Evolutionary conservation across 2,888 invertebrate species (phyloP).

Genomic region (Prostheceraeus crozeri): DNA sequence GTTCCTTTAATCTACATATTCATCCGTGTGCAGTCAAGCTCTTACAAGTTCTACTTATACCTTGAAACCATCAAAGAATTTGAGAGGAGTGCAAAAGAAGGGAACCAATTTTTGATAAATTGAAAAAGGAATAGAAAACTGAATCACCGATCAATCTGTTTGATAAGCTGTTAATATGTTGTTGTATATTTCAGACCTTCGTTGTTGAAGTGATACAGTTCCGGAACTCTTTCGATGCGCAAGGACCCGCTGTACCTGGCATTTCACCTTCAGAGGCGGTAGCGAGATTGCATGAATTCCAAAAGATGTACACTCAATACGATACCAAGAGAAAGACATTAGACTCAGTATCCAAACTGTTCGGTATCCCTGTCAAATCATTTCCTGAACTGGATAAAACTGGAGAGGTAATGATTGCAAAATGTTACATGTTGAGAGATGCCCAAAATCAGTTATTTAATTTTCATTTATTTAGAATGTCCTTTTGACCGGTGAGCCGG

Average conservation of each 20-base stretch:
- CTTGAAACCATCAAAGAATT: no score
- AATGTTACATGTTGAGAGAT: background rate
- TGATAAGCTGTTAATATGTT: no score
- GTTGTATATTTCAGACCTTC: conserved; percentile 53
- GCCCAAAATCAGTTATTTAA: background rate
- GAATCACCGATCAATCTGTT: no score
- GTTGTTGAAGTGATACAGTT: conserved; percentile 57
- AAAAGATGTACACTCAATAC: conserved; percentile 50
- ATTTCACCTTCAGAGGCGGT: conserved; percentile 55
- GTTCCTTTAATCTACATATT: no score
- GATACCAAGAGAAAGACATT: conserved; percentile 54
- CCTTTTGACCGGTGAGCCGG: no score
- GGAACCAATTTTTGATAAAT: no score
- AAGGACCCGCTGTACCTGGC: conserved; percentile 54
- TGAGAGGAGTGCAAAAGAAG: no score
- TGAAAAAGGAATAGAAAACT: no score
- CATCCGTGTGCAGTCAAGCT: no score
- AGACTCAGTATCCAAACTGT: conserved; percentile 56
- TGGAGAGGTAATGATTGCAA: conserved; percentile 55
- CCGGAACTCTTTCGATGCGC: conserved; percentile 56
- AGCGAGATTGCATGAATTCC: conserved; percentile 52
- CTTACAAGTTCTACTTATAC: no score
- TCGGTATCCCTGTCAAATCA: conserved; percentile 54
- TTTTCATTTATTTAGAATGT: background rate
- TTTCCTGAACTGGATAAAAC: conserved; percentile 57